Evolutionary conservation across 2,888 invertebrate genomes (phyloP), one percentile per base, ranked within the genome.

Genomic region (Oxycera nigricornis): DNA sequence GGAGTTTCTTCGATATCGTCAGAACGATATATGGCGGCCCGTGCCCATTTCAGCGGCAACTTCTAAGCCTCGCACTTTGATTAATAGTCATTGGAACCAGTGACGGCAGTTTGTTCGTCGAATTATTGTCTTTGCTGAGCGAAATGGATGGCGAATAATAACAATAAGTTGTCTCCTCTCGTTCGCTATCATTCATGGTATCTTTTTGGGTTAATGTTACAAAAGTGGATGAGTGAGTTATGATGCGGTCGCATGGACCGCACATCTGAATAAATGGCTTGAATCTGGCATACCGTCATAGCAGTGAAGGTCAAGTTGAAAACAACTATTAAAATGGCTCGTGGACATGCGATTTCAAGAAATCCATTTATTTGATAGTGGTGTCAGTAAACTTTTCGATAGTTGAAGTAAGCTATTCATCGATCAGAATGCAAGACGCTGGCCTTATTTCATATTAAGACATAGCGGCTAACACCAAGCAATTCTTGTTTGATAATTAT

Each of bases 131-230:
- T 35, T 70, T 35, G 17, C 30, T 22, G 31, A 46, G 20, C 28
- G 46, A 28, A 46, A 35, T 31, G 70, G 52, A 22, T 50, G 28
- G 28, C 6, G 26, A 50, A 28, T 68, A 26, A 68, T 46, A 68
- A 68, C 50, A 68, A 68, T 65, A 68, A 68, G 31, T 61, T 61
- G 61, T 61, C 61, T 61, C 31, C 31, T 31, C 31, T 30, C 24
- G 52, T 46, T 46, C 6, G 20, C 17, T 59, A 59, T 59, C 59
- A 26, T 28, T n/a, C 28, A 11, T 24, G 14, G 30, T 67, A 67
- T 67, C 65, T 67, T 67, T 67, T 67, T 67, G 41, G 65, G 65
- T 67, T 62, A 62, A 67, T 67, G 41, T 67, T 67, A 46, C 41
- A 41, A 46, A 41, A 46, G 26, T 20, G n/a, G 65, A 67, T 67